Evolutionary conservation across 2,888 invertebrate species (phyloP), one percentile per base, ranked within the genome.

Genomic region (Acrocyrtus sp.): DNA sequence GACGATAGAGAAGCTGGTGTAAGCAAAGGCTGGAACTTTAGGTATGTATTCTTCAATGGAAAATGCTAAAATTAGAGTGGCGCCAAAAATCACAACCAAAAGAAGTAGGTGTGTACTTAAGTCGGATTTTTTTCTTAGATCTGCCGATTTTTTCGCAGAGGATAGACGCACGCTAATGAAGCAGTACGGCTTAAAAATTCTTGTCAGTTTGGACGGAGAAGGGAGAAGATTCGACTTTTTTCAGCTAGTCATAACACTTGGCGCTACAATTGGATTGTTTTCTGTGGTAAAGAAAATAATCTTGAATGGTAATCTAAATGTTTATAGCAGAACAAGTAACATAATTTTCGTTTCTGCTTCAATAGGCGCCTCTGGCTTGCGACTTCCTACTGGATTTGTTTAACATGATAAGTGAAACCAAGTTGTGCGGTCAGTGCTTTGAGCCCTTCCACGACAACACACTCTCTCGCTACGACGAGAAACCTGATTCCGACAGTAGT

Each of bases 1-100:
- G 87, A 87, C 79, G 83, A 84, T 43, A 15, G 12, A n/a, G 47
- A 58, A 17, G 58, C 45, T 2, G 45, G 27, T 8, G 27, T 58
- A 1, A 21, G 21, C 1, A 27, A n/a, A 39, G 61, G 61, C 27
- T 61, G 48, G 48, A 61, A 61, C 26, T 61, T 61, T 29, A 29
- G 48, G 61, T 61, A 27, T 3, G 54, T 17, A 17, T 3, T 29
- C 45, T n/a, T n/a, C n/a, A n/a, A n/a, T n/a, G n/a, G 6, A 10
- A 34, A 34, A 34, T 34, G 12, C 34, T 34, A 34, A n/a, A n/a
- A n/a, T n/a, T n/a, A n/a, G n/a, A n/a, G 45, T 45, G 5, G 19
- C 6, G 12, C 45, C 45, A 12, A n/a, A 45, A n/a, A n/a, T n/a
- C n/a, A n/a, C n/a, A n/a, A n/a, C n/a, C n/a, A n/a, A n/a, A n/a